Percentiles rank a stretch among this genome's conserved stretches.
Conservation (phyloP, 2,113 vertebrate genomes). For the Ictidomys tridecemlineatus region DNA sequence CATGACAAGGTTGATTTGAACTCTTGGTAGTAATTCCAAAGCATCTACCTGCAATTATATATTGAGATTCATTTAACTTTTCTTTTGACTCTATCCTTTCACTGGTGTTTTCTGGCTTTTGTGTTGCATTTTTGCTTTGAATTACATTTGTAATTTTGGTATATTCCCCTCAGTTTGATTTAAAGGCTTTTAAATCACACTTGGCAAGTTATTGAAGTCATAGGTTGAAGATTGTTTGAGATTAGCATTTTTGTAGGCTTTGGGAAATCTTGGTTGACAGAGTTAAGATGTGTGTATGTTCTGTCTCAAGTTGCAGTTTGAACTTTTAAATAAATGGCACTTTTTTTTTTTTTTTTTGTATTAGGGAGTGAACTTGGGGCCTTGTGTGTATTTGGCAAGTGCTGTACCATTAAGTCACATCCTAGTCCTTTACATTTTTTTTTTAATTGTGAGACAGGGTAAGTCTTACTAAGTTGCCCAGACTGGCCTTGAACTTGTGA, state of each 20-base stretch:
- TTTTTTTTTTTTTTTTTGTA: not conserved
- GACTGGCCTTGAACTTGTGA: not conserved
- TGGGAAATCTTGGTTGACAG: not conserved
- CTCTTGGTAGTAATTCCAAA: not conserved
- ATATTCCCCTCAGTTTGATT: not conserved
- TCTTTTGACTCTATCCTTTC: not conserved
- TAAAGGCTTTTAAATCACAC: not conserved
- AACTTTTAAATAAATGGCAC: not conserved
- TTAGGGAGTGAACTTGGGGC: not conserved
- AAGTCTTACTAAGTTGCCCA: not conserved
- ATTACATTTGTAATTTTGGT: not conserved
- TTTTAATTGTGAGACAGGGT: not conserved
- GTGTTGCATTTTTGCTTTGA: slow-evolving; percentile 50
- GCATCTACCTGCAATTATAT: not conserved
- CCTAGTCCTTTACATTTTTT: not conserved
- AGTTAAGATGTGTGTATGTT: not conserved
- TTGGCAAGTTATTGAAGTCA: not conserved
- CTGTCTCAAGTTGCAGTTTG: not conserved
- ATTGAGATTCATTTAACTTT: not conserved
- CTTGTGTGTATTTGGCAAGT: not conserved
- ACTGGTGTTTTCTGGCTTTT: slow-evolving; percentile 9
- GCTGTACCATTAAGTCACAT: not conserved
- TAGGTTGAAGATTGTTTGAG: slow-evolving; percentile 6
- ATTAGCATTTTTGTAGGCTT: not conserved
- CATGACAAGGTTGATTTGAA: slow-evolving; percentile 21